Evolutionary conservation across 1,140 invertebrate species (phyloP).

Genomic region (Brachionus rotundiformis): DNA sequence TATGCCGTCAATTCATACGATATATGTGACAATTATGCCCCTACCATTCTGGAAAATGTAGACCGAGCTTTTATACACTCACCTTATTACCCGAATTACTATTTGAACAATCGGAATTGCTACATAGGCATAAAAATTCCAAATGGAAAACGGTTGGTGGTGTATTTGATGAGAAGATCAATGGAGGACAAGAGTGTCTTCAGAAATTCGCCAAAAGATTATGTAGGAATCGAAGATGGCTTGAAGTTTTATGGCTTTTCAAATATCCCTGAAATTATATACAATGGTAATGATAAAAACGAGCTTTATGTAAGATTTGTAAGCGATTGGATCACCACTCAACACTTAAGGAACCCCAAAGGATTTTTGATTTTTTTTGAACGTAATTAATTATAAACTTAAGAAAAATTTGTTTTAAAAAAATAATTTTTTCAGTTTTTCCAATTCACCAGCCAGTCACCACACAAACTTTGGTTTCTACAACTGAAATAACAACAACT

Average conservation of each 20-base stretch:
- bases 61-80: conserved; percentile 37
- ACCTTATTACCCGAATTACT: conserved; percentile 46
- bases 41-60: neutral
- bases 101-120: conserved; percentile 42
- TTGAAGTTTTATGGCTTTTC: conserved; percentile 28
- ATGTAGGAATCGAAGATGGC: conserved; percentile 29
- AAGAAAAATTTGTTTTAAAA: neutral
- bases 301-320: conserved; percentile 4
- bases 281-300: conserved; percentile 25
- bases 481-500: neutral
- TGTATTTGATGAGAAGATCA: conserved; percentile 29
- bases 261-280: conserved; percentile 17
- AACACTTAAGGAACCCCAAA: conserved; percentile 13
- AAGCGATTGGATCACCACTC: conserved; percentile 38
- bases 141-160: neutral
- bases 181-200: conserved; percentile 42
- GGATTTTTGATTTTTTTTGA: conserved; percentile 50
- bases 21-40: conserved; percentile 37
- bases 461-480: neutral
- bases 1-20: conserved; percentile 8
- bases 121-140: conserved; percentile 26
- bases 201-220: conserved; percentile 6
- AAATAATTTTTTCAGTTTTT: neutral
- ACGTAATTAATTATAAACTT: conserved; percentile 10
- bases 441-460: neutral